These are phyloP conservation scores for Anguilla marmorata DNA, from an alignment of 2,797 vertebrate genomes.

Conservation along the genomic window DNA sequence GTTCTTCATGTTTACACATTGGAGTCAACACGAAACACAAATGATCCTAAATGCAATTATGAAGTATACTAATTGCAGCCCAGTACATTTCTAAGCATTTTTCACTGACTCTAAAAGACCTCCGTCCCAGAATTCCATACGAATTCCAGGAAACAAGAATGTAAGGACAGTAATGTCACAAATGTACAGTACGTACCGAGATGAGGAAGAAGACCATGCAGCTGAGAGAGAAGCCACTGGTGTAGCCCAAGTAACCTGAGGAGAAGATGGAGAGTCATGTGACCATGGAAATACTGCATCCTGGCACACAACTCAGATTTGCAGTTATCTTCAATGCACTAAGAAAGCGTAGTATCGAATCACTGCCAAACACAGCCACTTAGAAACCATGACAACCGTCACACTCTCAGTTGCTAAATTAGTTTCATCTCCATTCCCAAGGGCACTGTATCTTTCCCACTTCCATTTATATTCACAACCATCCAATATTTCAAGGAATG, in stretches of 20 bases:
- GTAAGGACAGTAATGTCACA: neutral
- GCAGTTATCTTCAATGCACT: slow-evolving; percentile 53
- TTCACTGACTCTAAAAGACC: neutral
- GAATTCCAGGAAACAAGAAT: neutral
- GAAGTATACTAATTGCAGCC: neutral
- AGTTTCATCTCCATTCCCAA: neutral
- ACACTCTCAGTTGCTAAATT: neutral
- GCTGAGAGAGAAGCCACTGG: slow-evolving; percentile 97
- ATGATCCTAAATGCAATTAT: neutral
- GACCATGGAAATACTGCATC: slow-evolving; percentile 66
- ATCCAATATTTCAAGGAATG: neutral
- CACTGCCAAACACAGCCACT: neutral
- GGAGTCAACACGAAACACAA: neutral
- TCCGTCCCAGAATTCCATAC: neutral
- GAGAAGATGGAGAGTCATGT: slow-evolving; percentile 66
- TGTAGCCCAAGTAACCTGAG: slow-evolving; percentile 84
- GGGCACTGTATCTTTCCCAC: neutral
- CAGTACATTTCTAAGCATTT: neutral
- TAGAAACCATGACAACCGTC: neutral
- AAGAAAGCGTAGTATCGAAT: neutral
- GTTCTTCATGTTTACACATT: neutral
- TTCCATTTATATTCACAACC: neutral
- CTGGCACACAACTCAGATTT: slow-evolving; percentile 61
- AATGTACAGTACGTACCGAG: slow-evolving; percentile 75
- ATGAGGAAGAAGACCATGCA: slow-evolving; percentile 98